These are phyloP conservation scores for Plagodis pulveraria DNA, from an alignment of 2,888 invertebrate genomes.

Conservation along the genomic window DNA sequence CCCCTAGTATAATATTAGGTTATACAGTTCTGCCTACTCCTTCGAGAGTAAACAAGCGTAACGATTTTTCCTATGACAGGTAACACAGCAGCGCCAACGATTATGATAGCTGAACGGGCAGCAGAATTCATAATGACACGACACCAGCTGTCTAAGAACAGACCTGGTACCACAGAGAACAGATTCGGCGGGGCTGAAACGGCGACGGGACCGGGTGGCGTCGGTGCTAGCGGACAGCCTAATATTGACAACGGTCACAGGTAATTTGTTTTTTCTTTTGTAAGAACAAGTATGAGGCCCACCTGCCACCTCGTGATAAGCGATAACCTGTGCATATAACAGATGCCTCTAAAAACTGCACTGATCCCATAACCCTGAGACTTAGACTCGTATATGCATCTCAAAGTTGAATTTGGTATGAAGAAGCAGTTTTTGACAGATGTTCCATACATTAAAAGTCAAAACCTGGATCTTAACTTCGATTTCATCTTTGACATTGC, in stretches of 20 bases:
- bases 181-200: constrained; percentile 50
- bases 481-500: too few relatives aligned
- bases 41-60: background rate
- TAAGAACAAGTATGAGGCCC: too few relatives aligned
- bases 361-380: background rate
- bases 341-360: background rate
- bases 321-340: too few relatives aligned
- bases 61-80: constrained; percentile 48
- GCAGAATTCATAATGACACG: constrained; percentile 79
- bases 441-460: too few relatives aligned
- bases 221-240: constrained; percentile 25
- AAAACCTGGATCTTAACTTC: too few relatives aligned
- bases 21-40: background rate
- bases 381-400: too few relatives aligned
- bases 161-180: constrained; percentile 46
- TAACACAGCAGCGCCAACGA: constrained; percentile 84
- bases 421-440: too few relatives aligned
- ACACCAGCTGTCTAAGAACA: constrained; percentile 67
- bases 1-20: background rate
- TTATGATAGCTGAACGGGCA: constrained; percentile 86
- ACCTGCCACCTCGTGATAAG: too few relatives aligned
- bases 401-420: too few relatives aligned
- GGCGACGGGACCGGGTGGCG: constrained; percentile 30
- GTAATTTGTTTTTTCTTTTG: background rate
- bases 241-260: constrained; percentile 9